phyloP scores from a whole-genome alignment of 2,113 vertebrate genomes.

The Tupaia tana region DNA sequence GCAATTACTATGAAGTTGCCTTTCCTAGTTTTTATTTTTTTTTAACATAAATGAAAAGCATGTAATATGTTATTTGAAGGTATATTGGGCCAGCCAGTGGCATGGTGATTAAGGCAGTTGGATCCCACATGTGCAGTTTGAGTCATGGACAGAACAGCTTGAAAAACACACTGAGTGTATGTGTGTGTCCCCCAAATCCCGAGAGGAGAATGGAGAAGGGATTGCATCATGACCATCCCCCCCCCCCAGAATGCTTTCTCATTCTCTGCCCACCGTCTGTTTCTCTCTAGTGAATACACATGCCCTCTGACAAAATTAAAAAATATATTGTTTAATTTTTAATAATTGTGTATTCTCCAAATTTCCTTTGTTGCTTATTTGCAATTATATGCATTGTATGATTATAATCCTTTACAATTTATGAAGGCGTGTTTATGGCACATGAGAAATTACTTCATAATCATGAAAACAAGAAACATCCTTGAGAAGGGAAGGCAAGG shows the following conservation, averaged over 20 bases:
- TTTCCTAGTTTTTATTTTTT: neutral
- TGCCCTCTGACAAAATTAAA: too few relatives aligned
- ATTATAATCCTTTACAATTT: neutral
- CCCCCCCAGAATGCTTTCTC: too few relatives aligned
- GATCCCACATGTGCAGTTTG: too few relatives aligned
- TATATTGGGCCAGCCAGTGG: neutral
- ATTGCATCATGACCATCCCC: too few relatives aligned
- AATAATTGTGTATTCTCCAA: neutral
- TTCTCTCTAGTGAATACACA: too few relatives aligned
- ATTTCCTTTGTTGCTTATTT: neutral
- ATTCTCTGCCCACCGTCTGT: too few relatives aligned
- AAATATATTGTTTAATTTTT: neutral
- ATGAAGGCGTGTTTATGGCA: neutral
- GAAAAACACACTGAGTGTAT: too few relatives aligned
- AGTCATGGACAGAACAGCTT: too few relatives aligned
- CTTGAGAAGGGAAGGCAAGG: neutral
- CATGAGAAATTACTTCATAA: neutral
- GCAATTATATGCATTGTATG: neutral
- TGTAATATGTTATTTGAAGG: constrained; percentile 8
- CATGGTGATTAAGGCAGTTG: too few relatives aligned
- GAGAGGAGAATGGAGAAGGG: too few relatives aligned
- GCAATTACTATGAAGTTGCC: neutral
- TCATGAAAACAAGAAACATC: neutral
- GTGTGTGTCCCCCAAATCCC: too few relatives aligned
- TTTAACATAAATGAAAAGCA: neutral